Evolutionary conservation across 1,140 invertebrate species (phyloP), one percentile per base, ranked within the genome.

Genomic region (Cephus cinctus): DNA sequence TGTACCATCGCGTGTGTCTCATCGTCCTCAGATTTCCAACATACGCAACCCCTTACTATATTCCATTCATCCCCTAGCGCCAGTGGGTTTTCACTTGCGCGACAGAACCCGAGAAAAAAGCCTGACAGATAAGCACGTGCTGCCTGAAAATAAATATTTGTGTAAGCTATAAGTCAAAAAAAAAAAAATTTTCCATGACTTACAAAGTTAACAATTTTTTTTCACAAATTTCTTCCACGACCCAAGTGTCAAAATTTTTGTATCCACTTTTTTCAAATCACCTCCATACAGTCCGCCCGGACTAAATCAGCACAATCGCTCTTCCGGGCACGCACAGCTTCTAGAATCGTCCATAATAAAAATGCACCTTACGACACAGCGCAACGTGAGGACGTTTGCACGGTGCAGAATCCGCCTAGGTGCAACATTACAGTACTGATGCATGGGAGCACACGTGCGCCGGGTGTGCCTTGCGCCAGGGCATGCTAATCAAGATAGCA

Each of bases 401-500:
- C 22, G 25, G 12, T 19, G 18, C 21, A 27, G 34, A 18, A 43
- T 38, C 42, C 31, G 44, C 43, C 35, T 23, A 40, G 35, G 8
- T 21, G 38, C 53, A 30, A 34, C 36, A 35, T 52, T 48, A 40
- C 49, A 27, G 39, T 25, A 15, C 49, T 47, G 48, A 59, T 43
- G 42, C 18, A 25, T 30, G 9, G 46, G 21, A 31, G 51, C 50
- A 56, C 55, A 61, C 52, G 63, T 63, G 56, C 59, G 54, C 44
- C 52, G 59, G 50, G 51, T 67, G 65, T 69, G 66, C 61, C 59
- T 57, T 51, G 49, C 46, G 41, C 53, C 57, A 57, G 55, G 67
- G 58, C 61, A 69, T 63, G 65, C 61, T 62, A 67, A 67, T 69
- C 61, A 67, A 43, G 57, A 47, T 23, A 20, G 35, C 40, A 47